These are phyloP conservation scores for Arctocebus calabarensis DNA, from an alignment of 2,797 vertebrate genomes.

Conservation along the genomic window DNA sequence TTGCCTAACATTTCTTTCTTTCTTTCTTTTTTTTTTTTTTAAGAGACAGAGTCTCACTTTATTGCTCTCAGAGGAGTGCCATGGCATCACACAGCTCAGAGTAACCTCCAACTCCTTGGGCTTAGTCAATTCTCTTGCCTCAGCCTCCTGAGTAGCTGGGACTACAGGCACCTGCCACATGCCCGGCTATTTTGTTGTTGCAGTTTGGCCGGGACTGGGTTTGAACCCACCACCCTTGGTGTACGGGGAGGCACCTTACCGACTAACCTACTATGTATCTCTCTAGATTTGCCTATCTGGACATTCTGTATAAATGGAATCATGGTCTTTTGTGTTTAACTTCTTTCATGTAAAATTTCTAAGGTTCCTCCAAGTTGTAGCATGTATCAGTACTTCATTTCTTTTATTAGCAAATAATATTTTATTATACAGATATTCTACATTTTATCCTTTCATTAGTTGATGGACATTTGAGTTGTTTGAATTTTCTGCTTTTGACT, in stretches of 20 bases:
- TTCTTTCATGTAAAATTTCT: constrained; percentile 60
- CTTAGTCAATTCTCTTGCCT: too few relatives aligned
- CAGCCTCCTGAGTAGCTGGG: too few relatives aligned
- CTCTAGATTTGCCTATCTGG: constrained; percentile 11
- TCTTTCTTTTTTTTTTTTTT: too few relatives aligned
- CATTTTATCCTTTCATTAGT: background rate
- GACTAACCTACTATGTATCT: background rate
- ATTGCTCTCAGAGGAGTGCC: too few relatives aligned
- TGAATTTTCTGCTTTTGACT: constrained; percentile 2
- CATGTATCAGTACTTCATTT: background rate
- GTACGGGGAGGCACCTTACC: too few relatives aligned
- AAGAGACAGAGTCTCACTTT: too few relatives aligned
- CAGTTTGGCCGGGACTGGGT: too few relatives aligned
- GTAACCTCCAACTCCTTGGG: too few relatives aligned
- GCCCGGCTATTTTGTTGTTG: too few relatives aligned
- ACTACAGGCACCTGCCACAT: too few relatives aligned
- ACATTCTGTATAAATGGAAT: constrained; percentile 44
- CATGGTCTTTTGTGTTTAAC: background rate
- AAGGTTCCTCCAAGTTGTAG: background rate
- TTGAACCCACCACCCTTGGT: too few relatives aligned
- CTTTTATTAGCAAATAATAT: constrained; percentile 53
- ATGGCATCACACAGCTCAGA: too few relatives aligned
- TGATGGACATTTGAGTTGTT: constrained; percentile 30
- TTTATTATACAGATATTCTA: background rate
- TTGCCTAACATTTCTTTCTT: background rate